Conservation (phyloP, 2,888 invertebrate species). For the Pyrochroa serraticornis region DNA sequence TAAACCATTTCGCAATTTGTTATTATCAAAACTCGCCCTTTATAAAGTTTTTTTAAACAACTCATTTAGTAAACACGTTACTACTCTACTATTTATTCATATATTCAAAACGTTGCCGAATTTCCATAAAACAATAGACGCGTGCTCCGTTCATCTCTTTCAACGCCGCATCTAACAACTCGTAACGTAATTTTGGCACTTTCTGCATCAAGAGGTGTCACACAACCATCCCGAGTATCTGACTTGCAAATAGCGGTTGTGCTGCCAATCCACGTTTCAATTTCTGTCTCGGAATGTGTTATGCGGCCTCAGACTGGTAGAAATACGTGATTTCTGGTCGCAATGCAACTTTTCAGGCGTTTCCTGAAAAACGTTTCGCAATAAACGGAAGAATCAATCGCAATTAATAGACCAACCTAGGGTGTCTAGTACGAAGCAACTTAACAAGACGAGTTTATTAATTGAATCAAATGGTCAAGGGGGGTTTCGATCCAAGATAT, state of each 20-base stretch:
- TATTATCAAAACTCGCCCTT: too few relatives aligned
- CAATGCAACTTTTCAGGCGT: background rate
- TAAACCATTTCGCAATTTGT: too few relatives aligned
- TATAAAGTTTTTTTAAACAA: too few relatives aligned
- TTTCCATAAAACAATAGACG: conserved; percentile 30
- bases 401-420: too few relatives aligned
- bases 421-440: too few relatives aligned
- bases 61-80: too few relatives aligned
- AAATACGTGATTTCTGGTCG: conserved; percentile 16
- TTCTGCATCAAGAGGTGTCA: conserved; percentile 44
- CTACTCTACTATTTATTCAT: conserved; percentile 12
- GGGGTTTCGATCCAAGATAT: too few relatives aligned
- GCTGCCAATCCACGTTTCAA: conserved; percentile 49
- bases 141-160: conserved; percentile 9
- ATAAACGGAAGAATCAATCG: too few relatives aligned
- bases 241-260: conserved; percentile 46
- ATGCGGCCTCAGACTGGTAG: conserved; percentile 33
- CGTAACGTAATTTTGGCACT: conserved; percentile 42
- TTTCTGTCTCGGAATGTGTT: conserved; percentile 49
- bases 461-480: too few relatives aligned
- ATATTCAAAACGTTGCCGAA: conserved; percentile 21
- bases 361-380: too few relatives aligned
- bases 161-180: conserved; percentile 7
- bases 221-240: conserved; percentile 38
- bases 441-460: too few relatives aligned